phyloP scores from a whole-genome alignment of 2,797 vertebrate genomes.

The Xiphorhynchus erythropygius region DNA sequence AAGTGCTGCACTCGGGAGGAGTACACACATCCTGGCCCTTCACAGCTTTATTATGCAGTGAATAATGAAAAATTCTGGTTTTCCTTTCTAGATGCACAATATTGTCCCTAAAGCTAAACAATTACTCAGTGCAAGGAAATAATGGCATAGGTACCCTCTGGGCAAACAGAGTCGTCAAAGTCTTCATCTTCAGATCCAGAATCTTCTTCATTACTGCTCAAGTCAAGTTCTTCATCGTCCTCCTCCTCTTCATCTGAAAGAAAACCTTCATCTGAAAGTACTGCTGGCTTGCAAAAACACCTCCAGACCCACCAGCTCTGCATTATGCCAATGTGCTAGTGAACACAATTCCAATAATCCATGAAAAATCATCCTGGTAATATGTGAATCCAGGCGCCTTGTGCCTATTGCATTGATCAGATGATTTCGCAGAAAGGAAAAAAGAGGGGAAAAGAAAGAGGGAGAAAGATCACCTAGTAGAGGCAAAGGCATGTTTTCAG shows the following conservation, averaged over 20 bases:
- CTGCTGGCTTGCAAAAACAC: background rate
- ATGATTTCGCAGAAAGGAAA: background rate
- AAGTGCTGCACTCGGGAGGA: background rate
- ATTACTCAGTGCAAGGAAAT: background rate
- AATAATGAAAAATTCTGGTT: background rate
- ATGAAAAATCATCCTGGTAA: background rate
- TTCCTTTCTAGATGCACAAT: background rate
- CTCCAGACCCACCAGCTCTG: background rate
- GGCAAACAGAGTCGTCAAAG: constrained; percentile 82
- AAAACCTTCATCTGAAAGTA: background rate
- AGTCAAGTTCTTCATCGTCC: constrained; percentile 79
- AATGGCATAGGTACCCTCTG: constrained; percentile 77
- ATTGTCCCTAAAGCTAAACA: background rate
- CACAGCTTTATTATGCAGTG: background rate
- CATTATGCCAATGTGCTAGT: background rate
- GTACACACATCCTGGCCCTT: background rate
- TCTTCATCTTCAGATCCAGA: constrained; percentile 74
- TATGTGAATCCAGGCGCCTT: background rate
- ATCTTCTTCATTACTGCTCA: constrained; percentile 77
- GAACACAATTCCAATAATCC: background rate
- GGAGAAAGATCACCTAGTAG: background rate
- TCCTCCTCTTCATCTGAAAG: constrained; percentile 80
- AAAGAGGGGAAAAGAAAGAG: background rate
- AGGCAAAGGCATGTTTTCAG: background rate
- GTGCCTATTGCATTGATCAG: background rate